These are phyloP conservation scores for Coelinius sp. DNA, from an alignment of 2,888 invertebrate species.

Conservation along the genomic window DNA sequence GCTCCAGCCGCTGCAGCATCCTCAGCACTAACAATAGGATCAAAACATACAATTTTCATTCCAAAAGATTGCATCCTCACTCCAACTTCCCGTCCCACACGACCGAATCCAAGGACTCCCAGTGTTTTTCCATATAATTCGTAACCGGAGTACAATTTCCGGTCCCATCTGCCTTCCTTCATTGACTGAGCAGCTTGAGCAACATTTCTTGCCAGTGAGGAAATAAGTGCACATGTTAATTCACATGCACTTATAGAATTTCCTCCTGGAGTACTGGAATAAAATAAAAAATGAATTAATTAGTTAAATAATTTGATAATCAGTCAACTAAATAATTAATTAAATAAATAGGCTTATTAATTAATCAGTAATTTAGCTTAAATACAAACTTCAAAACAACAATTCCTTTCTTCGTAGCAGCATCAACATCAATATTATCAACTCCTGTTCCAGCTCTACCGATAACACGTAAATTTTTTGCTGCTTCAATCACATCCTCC, in stretches of 20 bases:
- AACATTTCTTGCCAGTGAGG: slow-evolving; percentile 86
- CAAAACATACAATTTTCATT: slow-evolving; percentile 97
- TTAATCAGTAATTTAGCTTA: no score
- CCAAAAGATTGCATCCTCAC: slow-evolving; percentile 94
- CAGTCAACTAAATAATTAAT: no score
- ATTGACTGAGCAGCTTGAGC: slow-evolving; percentile 87
- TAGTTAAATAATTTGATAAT: no score
- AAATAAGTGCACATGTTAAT: slow-evolving; percentile 92
- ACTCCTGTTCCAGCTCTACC: slow-evolving; percentile 99
- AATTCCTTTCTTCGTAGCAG: slow-evolving; percentile 87
- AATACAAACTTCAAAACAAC: slow-evolving; percentile 90
- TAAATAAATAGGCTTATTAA: no score
- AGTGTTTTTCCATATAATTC: slow-evolving; percentile 93
- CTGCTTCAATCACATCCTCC: slow-evolving; percentile 84
- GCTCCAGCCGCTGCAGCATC: slow-evolving; percentile 85
- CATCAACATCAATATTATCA: slow-evolving; percentile 94
- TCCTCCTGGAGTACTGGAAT: slow-evolving; percentile 89
- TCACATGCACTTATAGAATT: slow-evolving; percentile 98
- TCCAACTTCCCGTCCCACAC: slow-evolving; percentile 96
- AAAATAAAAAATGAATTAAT: not conserved
- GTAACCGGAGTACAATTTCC: slow-evolving; percentile 88
- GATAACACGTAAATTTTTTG: slow-evolving; percentile 85
- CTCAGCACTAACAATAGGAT: slow-evolving; percentile 89
- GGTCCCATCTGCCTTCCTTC: slow-evolving; percentile 93
- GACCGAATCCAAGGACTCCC: slow-evolving; percentile 93